A percentile compares a stretch with the other conserved stretches of the same genome.
phyloP scores from a whole-genome alignment of 2,888 invertebrate genomes.

The Patella depressa region DNA sequence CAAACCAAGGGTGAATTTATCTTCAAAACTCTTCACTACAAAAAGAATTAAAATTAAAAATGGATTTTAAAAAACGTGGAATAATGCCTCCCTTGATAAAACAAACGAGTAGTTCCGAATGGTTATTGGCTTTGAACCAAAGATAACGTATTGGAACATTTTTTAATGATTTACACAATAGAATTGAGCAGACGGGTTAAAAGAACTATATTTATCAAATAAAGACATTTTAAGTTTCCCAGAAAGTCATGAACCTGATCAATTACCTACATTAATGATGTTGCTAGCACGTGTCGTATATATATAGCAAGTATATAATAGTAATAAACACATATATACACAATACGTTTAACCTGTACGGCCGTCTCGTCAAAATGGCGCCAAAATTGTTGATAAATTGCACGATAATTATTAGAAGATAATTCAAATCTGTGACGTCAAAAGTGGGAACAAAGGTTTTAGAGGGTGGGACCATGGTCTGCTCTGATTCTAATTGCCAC shows the following conservation, averaged over 20 bases:
- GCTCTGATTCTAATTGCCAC: background rate
- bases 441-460: background rate
- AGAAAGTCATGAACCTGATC: too few relatives aligned
- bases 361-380: conserved; percentile 4
- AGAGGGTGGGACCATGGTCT: background rate
- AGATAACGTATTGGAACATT: too few relatives aligned
- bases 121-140: too few relatives aligned
- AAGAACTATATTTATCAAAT: too few relatives aligned
- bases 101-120: too few relatives aligned
- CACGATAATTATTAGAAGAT: background rate
- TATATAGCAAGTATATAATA: background rate
- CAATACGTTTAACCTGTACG: background rate
- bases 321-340: conserved; percentile 7
- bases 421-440: background rate
- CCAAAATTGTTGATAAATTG: background rate
- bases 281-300: background rate
- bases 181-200: too few relatives aligned
- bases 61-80: background rate
- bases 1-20: conserved; percentile 26
- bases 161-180: too few relatives aligned
- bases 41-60: conserved; percentile 9
- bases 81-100: too few relatives aligned
- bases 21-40: conserved; percentile 34
- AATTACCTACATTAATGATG: too few relatives aligned
- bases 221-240: too few relatives aligned